Conservation (phyloP, 2,888 invertebrate genomes). For the Noctua janthina region DNA sequence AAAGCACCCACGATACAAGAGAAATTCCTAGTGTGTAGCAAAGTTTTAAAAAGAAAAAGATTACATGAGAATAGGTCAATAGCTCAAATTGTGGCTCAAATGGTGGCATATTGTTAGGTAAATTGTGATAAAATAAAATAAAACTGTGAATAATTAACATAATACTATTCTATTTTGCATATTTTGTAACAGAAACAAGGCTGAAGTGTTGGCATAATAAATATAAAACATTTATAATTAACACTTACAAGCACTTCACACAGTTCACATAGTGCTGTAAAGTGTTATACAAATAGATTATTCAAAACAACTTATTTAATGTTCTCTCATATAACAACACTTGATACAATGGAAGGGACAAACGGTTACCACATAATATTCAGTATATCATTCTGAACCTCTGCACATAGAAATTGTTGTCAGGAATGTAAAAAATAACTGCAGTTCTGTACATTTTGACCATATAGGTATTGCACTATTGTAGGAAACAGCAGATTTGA, state of each 20-base stretch:
- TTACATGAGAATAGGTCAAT: not conserved
- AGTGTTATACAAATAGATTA: not conserved
- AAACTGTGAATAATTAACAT: not conserved
- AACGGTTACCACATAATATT: no score
- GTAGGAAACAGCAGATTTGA: no score
- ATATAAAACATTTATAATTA: not conserved
- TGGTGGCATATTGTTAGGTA: not conserved
- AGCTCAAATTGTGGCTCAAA: not conserved
- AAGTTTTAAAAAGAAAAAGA: no score
- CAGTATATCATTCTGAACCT: not conserved
- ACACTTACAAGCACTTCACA: not conserved
- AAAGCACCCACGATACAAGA: no score
- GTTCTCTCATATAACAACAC: not conserved
- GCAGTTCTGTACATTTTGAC: no score
- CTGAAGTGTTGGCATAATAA: not conserved
- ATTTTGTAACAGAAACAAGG: not conserved
- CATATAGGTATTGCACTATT: no score
- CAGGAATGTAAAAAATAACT: no score
- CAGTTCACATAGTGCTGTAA: not conserved
- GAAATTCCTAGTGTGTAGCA: no score
- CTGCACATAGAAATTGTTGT: not conserved
- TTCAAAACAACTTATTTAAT: not conserved
- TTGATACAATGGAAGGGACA: not conserved
- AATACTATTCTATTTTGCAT: not conserved
- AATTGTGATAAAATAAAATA: not conserved